Percentiles rank a stretch among this genome's conserved stretches.
Conservation (phyloP, 2,113 vertebrate genomes). For the Thoracochromis brauschi region DNA sequence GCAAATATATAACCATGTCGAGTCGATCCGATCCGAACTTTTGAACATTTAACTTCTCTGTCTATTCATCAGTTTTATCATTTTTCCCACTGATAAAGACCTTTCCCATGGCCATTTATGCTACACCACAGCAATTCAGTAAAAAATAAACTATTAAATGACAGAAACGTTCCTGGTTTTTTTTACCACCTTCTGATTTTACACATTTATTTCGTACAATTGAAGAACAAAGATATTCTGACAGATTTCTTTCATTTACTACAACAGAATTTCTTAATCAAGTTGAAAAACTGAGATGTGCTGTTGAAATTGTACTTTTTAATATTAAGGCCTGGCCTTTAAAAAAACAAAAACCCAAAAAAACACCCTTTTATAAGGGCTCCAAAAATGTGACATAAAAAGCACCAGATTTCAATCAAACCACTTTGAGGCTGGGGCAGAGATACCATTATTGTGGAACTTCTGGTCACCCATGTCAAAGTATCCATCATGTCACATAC, state of each 20-base stretch:
- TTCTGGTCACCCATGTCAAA: neutral
- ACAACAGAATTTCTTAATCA: neutral
- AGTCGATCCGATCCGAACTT: neutral
- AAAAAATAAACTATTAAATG: neutral
- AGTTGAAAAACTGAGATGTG: neutral
- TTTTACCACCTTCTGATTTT: neutral
- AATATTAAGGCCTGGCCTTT: neutral
- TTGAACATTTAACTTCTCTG: neutral
- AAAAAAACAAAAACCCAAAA: fast-evolving
- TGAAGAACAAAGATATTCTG: neutral
- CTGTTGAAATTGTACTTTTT: neutral
- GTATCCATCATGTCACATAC: neutral
- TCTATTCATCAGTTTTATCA: neutral
- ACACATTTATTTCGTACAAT: neutral
- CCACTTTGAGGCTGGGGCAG: neutral
- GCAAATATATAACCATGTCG: neutral
- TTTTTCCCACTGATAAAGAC: neutral
- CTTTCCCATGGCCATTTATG: neutral
- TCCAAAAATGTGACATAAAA: neutral
- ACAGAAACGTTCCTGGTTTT: neutral
- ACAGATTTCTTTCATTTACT: neutral
- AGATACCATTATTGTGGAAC: neutral
- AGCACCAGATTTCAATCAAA: neutral
- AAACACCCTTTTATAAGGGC: neutral
- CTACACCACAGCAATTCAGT: neutral